Conservation (phyloP, 2,113 vertebrate genomes). For the Plectropomus leopardus region DNA sequence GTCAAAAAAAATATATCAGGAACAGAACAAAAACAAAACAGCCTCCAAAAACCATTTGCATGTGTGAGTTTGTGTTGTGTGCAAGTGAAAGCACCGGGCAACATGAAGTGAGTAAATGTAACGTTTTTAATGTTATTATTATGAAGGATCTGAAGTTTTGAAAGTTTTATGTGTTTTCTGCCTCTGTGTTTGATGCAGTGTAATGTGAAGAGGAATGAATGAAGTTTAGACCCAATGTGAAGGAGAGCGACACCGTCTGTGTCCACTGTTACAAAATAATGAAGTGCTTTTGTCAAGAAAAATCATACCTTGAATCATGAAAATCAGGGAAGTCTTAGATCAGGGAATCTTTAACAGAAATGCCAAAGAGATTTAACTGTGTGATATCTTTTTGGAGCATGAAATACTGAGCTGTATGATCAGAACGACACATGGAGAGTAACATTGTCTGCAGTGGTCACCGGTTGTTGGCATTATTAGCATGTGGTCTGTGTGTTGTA, state of each 20-base stretch:
- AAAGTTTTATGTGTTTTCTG: neutral
- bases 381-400: neutral
- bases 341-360: neutral
- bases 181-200: neutral
- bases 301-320: too few relatives aligned
- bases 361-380: neutral
- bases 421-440: too few relatives aligned
- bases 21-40: neutral
- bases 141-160: constrained; percentile 2
- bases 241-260: neutral
- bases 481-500: neutral
- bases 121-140: neutral
- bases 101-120: neutral
- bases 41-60: neutral
- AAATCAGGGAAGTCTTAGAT: too few relatives aligned
- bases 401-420: neutral
- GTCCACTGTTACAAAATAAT: neutral
- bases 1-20: neutral
- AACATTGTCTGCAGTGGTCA: neutral
- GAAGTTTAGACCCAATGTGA: neutral
- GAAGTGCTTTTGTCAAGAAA: neutral
- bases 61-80: neutral
- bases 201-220: constrained; percentile 15
- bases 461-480: neutral
- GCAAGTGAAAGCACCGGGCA: neutral